phyloP scores from a whole-genome alignment of 64 coral and sea anemone genomes.

The Catalaphyllia jardinei region DNA sequence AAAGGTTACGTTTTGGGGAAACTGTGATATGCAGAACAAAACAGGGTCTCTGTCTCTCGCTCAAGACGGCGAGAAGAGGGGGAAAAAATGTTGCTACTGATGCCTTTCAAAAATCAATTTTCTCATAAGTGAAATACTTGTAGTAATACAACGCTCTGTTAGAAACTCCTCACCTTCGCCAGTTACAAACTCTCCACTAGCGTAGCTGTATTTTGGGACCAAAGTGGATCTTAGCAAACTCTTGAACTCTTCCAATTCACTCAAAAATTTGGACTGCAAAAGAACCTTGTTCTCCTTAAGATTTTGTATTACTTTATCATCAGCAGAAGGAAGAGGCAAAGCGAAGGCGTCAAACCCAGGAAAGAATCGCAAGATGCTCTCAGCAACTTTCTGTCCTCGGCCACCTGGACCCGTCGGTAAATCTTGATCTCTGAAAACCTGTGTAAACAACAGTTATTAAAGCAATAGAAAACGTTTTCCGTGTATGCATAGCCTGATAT shows the following conservation, averaged over 20 bases:
- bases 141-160: too few species aligned
- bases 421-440: conserved; percentile 2
- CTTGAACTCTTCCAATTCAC: conserved; percentile 10
- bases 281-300: not conserved
- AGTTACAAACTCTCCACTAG: conserved; percentile 31
- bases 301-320: conserved; percentile 4
- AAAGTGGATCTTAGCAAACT: not conserved
- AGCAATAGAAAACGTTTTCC: too few species aligned
- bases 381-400: not conserved
- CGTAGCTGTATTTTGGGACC: conserved; percentile 27
- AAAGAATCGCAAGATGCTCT: conserved; percentile 38
- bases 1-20: too few species aligned
- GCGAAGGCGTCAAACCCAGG: conserved; percentile 48
- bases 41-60: too few species aligned
- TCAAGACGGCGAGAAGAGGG: too few species aligned
- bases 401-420: not conserved
- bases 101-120: too few species aligned
- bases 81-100: too few species aligned
- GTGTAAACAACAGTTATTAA: not conserved
- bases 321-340: conserved; percentile 29
- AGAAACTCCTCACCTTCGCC: conserved; percentile 23
- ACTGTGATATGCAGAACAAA: too few species aligned
- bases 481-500: too few species aligned
- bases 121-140: too few species aligned
- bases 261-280: not conserved